A percentile compares a stretch with the other conserved stretches of the same genome.
Conservation (phyloP, 2,797 vertebrate genomes). For the Vireo griseus region DNA sequence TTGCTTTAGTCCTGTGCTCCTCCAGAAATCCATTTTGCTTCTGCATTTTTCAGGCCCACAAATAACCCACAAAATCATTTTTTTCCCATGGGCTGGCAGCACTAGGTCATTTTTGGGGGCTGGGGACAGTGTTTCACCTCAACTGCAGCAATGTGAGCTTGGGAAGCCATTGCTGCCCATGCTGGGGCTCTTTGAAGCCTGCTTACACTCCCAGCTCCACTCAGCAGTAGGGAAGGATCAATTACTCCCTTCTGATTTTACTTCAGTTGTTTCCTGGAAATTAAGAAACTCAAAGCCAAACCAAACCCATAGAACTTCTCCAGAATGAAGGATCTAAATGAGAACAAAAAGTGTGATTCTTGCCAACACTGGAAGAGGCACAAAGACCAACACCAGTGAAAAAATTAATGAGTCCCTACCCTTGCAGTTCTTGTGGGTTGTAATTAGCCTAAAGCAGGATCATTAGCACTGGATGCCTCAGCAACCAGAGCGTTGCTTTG, state of each 20-base stretch:
- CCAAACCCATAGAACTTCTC: background rate
- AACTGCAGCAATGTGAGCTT: background rate
- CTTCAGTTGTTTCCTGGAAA: background rate
- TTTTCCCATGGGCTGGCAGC: background rate
- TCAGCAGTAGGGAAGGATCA: background rate
- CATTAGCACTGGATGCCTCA: slow-evolving; percentile 5
- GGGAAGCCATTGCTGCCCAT: background rate
- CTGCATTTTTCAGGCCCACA: background rate
- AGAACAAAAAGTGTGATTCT: background rate
- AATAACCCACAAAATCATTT: background rate
- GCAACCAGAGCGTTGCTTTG: background rate
- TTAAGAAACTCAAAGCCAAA: background rate
- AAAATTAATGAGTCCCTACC: slow-evolving; percentile 12
- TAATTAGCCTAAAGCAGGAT: slow-evolving; percentile 21
- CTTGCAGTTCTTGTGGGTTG: background rate
- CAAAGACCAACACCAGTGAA: background rate
- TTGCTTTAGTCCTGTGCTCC: background rate
- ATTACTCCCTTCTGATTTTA: background rate
- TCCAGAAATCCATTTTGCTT: background rate
- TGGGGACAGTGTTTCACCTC: background rate
- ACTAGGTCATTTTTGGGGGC: fast-evolving
- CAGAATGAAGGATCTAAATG: background rate
- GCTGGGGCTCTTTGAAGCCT: fast-evolving
- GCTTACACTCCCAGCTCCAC: background rate
- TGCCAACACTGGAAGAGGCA: background rate